Base-by-base conservation (phyloP, 2,888 invertebrate genomes). In the Leptinotarsa rubiginosa region DNA sequence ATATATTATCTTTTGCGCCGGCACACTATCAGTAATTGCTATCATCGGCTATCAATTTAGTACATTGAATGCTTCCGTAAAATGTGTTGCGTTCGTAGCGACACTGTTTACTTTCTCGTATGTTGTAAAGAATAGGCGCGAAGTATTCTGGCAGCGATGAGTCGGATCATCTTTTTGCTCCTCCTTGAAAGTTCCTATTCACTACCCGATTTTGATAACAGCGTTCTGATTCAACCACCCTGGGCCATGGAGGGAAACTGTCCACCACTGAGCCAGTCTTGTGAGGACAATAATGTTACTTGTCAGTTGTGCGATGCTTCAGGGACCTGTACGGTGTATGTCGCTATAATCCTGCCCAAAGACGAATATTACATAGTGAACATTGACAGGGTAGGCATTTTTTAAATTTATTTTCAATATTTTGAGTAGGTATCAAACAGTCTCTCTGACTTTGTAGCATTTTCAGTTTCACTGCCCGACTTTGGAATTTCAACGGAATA, bases 281-380 rank as follows among this genome's bases (percentile, higher is more conserved):
- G 77, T 65, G 54, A 72, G 69, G 69, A 71, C 15, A 69, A 65
- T 18, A 47, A 49, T n/a, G 77, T 73, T 49, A 70, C 71, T 54
- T 80, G 79, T 49, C 64, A 65, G n/a, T 74, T 78, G 25, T 80
- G 81, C 65, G 75, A 79, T 25, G 90, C 89, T 77, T 83, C 87
- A 54, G 89, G 89, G 5, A 85, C 84, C 5, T 94, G 94, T 83
- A 90, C 90, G 64, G 89, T 94, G 59, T 89, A 92, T 69, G 92
- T 92, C 0, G 92, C 92, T 2, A 88, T 94, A 22, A 87, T 94
- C 76, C 85, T 94, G 73, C 93, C 95, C 0, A 89, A 89, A 70
- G 91, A 81, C 87, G 89, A 31, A 67, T 89, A 90, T 77, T 85
- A 92, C 90, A 20, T 92, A 90, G 73, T 86, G 90, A 84, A 87